Evolutionary conservation across 2,113 vertebrate species (phyloP), one percentile per base, ranked within the genome.

Genomic region (Tylochromis polylepis): DNA sequence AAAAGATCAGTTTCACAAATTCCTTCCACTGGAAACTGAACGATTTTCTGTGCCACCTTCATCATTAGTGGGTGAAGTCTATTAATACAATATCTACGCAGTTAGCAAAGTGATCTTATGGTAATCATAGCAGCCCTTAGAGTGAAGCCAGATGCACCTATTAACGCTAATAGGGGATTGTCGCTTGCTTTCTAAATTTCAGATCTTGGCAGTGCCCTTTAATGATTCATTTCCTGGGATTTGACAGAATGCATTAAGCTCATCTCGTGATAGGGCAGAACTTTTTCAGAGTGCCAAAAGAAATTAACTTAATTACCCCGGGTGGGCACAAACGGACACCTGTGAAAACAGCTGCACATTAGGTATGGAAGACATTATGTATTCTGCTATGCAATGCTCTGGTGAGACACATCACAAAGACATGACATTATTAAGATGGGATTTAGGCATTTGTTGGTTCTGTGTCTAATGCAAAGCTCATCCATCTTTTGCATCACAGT

Each of bases 261-360:
- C 51, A 60, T 81, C 24, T 14, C 1, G 5, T 24, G 36, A 5
- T 79, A 9, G 43, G 3, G 29, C 7, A 51, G 34, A 29, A 38
- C 58, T 67, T 80, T 84, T 80, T 67, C 11, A 49, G 10, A 49
- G 36, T 58, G 62, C 57, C 80, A 77, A 49, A 83, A 46, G 38
- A 79, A 85, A 90, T 87, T 27, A 89, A 31, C 31, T 85, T 34
- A 77, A 90, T 90, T 70, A 79, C 34, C 18, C 7, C 2, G 4
- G 60, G 18, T 31, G 34, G n/a, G 57, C 18, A 15, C 24, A 31
- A 72, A 38, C 6, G 22, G 60, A 85, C 87, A 85, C 46, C 75
- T 67, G 77, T 46, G 60, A 20, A 77, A 85, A 82, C 80, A 85
- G 75, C 72, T 79, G 83, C 75, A 58, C 27, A 6, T 59, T 70